Percentiles rank a stretch among this genome's conserved stretches.
Evolutionary conservation across 2,888 invertebrate genomes (phyloP).

Genomic region (Hydrotaea cyrtoneurina): DNA sequence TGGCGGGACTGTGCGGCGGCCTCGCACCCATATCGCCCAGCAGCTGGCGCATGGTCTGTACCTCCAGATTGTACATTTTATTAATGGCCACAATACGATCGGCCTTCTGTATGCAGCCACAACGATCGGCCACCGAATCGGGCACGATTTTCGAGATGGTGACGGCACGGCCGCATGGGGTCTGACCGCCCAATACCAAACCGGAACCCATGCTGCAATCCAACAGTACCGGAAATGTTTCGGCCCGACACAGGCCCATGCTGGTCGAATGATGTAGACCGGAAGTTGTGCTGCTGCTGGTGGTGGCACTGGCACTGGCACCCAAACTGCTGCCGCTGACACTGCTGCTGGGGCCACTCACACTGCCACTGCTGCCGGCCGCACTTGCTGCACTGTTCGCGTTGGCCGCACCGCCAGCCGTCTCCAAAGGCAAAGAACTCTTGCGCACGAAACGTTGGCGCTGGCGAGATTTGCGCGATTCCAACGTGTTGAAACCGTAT

Average conservation of each 20-base stretch:
- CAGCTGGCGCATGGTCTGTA: slow-evolving; percentile 82
- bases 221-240: slow-evolving; percentile 80
- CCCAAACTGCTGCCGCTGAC: slow-evolving; percentile 67
- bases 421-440: slow-evolving; percentile 81
- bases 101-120: slow-evolving; percentile 88
- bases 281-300: slow-evolving; percentile 77
- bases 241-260: slow-evolving; percentile 79
- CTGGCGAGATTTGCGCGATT: slow-evolving; percentile 82
- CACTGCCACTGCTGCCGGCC: slow-evolving; percentile 65
- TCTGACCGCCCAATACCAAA: slow-evolving; percentile 75
- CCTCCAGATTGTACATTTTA: slow-evolving; percentile 86
- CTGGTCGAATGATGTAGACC: slow-evolving; percentile 73
- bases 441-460: slow-evolving; percentile 81
- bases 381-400: slow-evolving; percentile 46
- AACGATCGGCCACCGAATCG: slow-evolving; percentile 82
- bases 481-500: slow-evolving; percentile 83
- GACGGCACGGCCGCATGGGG: slow-evolving; percentile 78
- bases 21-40: slow-evolving; percentile 75
- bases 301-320: slow-evolving; percentile 78
- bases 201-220: slow-evolving; percentile 81
- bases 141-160: slow-evolving; percentile 77
- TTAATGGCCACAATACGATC: slow-evolving; percentile 93
- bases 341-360: slow-evolving; percentile 60
- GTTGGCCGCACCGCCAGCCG: slow-evolving; percentile 42
- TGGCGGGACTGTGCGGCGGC: slow-evolving; percentile 78